Conservation (phyloP, 2,888 invertebrate species). For the Xanthia togata region DNA sequence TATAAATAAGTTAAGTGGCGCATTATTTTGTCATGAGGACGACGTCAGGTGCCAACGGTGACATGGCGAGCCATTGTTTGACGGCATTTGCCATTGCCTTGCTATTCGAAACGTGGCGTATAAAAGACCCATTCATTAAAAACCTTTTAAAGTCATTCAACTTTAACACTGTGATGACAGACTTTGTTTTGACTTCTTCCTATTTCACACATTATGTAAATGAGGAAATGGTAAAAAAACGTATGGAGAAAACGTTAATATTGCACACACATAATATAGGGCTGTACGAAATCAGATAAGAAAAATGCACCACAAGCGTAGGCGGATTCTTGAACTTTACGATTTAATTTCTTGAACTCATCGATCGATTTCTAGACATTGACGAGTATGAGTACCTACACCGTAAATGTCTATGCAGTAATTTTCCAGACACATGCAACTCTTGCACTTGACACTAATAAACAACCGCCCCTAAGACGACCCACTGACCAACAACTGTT, state of each 20-base stretch:
- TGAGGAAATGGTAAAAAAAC: not conserved
- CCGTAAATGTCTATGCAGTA: not conserved
- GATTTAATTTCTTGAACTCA: not conserved
- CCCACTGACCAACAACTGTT: not conserved
- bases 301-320: not conserved
- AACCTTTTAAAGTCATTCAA: constrained; percentile 8
- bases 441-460: constrained; percentile 59
- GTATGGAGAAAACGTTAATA: not conserved
- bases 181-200: constrained; percentile 2
- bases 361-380: not conserved
- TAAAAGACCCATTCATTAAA: not conserved
- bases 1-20: not conserved
- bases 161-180: not conserved
- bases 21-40: constrained; percentile 26
- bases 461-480: not conserved
- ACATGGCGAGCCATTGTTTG: not conserved
- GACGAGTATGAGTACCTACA: too few species aligned
- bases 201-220: not conserved
- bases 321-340: not conserved
- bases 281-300: not conserved
- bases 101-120: constrained; percentile 11
- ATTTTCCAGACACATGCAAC: constrained; percentile 39
- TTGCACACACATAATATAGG: not conserved
- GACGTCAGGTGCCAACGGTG: constrained; percentile 6
- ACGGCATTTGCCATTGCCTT: not conserved